A percentile compares a stretch with the other conserved stretches of the same genome.
Evolutionary conservation across 2,113 vertebrate genomes (phyloP).

Genomic region (Hoplias malabaricus): DNA sequence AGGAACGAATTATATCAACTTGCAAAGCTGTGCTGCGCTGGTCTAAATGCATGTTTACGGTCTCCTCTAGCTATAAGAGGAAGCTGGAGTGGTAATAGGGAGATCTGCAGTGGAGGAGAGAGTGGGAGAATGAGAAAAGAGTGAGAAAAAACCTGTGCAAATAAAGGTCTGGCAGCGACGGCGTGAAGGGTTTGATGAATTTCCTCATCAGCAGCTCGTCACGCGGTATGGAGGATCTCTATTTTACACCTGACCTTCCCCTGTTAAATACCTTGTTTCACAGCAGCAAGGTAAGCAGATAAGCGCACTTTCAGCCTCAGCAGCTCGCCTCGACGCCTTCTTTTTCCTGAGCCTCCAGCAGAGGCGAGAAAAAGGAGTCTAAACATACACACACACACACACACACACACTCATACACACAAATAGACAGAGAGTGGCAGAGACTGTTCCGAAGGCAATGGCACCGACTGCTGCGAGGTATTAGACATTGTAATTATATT

Average conservation of each 20-base stretch:
- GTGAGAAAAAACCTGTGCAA: constrained; percentile 22
- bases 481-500: constrained; percentile 45
- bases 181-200: constrained; percentile 67
- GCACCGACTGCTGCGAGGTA: constrained; percentile 23
- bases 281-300: constrained; percentile 58
- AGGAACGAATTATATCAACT: constrained; percentile 54
- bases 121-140: background rate
- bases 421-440: constrained; percentile 11
- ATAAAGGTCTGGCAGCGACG: constrained; percentile 59
- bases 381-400: background rate
- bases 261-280: constrained; percentile 69
- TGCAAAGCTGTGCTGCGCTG: constrained; percentile 52
- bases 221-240: constrained; percentile 60
- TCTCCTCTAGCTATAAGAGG: constrained; percentile 45
- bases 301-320: constrained; percentile 25
- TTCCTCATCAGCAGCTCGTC: constrained; percentile 69
- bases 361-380: constrained; percentile 1
- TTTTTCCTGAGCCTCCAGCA: constrained; percentile 26
- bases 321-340: background rate
- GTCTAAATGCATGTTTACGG: constrained; percentile 62
- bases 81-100: constrained; percentile 52
- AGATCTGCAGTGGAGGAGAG: constrained; percentile 10
- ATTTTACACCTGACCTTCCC: constrained; percentile 72
- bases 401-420: constrained; percentile 8
- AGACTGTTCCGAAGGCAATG: background rate